These are phyloP conservation scores for Oscheius sp. DNA, from an alignment of 2,888 invertebrate genomes.

Conservation along the genomic window DNA sequence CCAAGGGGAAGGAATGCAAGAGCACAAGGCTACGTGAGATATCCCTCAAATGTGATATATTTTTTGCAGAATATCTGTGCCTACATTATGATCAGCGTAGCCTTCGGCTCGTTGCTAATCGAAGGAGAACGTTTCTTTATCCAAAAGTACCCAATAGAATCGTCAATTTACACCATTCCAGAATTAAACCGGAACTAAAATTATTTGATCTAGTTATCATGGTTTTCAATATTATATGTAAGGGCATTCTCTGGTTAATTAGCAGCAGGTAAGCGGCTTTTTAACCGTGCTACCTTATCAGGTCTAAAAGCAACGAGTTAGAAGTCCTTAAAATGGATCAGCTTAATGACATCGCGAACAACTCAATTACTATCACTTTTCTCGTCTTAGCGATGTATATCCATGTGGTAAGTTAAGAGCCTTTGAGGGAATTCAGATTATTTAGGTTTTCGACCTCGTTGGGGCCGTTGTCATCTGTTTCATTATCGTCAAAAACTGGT, in stretches of 20 bases:
- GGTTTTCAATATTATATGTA: slow-evolving; percentile 36
- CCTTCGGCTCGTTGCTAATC: slow-evolving; percentile 32
- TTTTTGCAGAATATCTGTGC: slow-evolving; percentile 20
- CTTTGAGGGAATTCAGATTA: neutral
- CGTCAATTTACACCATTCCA: slow-evolving; percentile 16
- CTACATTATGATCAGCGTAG: slow-evolving; percentile 10
- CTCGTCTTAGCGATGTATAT: slow-evolving; percentile 25
- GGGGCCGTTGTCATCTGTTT: slow-evolving; percentile 41
- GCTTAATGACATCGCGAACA: slow-evolving; percentile 36
- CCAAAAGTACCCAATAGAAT: neutral
- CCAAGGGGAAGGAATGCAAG: slow-evolving; percentile 41
- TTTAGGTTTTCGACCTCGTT: slow-evolving; percentile 40
- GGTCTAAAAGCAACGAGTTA: slow-evolving; percentile 32
- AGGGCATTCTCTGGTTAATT: slow-evolving; percentile 38
- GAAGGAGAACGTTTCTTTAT: slow-evolving; percentile 24
- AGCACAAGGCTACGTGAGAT: slow-evolving; percentile 37
- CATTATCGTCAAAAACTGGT: slow-evolving; percentile 41
- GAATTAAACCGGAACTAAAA: slow-evolving; percentile 32
- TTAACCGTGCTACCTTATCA: neutral
- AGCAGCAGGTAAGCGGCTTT: slow-evolving; percentile 37
- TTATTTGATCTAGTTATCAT: slow-evolving; percentile 33
- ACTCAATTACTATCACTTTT: slow-evolving; percentile 37
- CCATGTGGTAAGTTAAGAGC: slow-evolving; percentile 1
- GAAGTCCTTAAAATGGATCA: slow-evolving; percentile 46
- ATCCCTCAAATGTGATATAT: slow-evolving; percentile 28